Percentiles rank a stretch among this genome's conserved stretches.
Evolutionary conservation across 1,140 invertebrate genomes (phyloP).

Genomic region (Anagrus nilaparvatae): DNA sequence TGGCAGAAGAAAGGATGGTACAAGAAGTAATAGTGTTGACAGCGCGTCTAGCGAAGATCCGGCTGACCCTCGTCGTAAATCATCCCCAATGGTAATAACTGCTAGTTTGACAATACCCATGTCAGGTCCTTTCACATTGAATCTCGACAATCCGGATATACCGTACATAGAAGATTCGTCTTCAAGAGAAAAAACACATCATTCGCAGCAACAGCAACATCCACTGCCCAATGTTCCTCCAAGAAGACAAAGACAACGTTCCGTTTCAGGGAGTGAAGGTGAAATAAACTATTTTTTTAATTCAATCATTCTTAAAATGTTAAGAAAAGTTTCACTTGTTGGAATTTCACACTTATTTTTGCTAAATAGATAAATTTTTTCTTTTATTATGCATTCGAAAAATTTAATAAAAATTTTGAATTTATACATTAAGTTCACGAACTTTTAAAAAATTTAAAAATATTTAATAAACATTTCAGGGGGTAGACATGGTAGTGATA

Average conservation of each 20-base stretch:
- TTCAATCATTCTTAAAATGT: too few relatives aligned
- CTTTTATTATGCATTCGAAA: too few relatives aligned
- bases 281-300: too few relatives aligned
- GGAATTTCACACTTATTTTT: too few relatives aligned
- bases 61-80: conserved; percentile 33
- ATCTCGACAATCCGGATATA: conserved; percentile 57
- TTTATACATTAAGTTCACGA: too few relatives aligned
- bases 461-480: conserved; percentile 22
- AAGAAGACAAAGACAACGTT: conserved; percentile 36
- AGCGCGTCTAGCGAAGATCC: conserved; percentile 41
- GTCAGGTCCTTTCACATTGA: conserved; percentile 42
- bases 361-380: too few relatives aligned
- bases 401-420: not conserved
- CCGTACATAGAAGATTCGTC: conserved; percentile 57
- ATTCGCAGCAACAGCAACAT: conserved; percentile 23
- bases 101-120: conserved; percentile 70
- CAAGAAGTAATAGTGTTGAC: conserved; percentile 45
- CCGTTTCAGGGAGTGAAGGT: conserved; percentile 38
- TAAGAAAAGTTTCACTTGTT: too few relatives aligned
- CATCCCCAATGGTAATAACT: conserved; percentile 58
- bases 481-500: conserved; percentile 41
- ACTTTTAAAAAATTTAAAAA: not conserved
- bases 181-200: too few relatives aligned
- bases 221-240: conserved; percentile 31
- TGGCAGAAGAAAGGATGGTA: conserved; percentile 34